A percentile compares a stretch with the other conserved stretches of the same genome.
Evolutionary conservation across 2,888 invertebrate genomes (phyloP).

Genomic region (Polymixis lichenea): DNA sequence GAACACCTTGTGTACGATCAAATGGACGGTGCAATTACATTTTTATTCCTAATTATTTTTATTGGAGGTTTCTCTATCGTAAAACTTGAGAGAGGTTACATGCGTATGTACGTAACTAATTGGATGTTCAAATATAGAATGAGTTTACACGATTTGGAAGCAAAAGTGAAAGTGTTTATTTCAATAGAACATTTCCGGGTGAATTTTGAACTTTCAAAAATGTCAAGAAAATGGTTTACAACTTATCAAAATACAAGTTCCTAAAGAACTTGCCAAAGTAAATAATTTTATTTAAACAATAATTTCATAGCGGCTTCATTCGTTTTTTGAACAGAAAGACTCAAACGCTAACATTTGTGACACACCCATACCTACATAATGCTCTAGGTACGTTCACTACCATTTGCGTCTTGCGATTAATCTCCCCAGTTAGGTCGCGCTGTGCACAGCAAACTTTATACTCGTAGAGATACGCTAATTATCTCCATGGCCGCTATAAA

Average conservation of each 20-base stretch:
- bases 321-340: neutral
- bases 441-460: slow-evolving; percentile 55
- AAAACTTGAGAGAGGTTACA: slow-evolving; percentile 19
- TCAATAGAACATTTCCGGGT: neutral
- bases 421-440: slow-evolving; percentile 14
- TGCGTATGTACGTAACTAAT: slow-evolving; percentile 8
- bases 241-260: neutral
- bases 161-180: slow-evolving; percentile 5
- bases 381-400: neutral
- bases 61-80: neutral
- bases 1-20: slow-evolving; percentile 36
- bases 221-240: neutral
- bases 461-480: slow-evolving; percentile 56
- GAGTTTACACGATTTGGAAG: neutral
- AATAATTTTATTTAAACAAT: neutral
- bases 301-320: neutral
- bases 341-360: neutral
- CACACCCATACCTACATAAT: neutral
- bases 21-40: slow-evolving; percentile 30
- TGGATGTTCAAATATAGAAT: neutral
- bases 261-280: neutral
- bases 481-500: slow-evolving; percentile 58
- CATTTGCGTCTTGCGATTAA: neutral
- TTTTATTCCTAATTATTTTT: slow-evolving; percentile 15
- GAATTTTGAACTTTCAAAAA: neutral